Percentiles rank a stretch among this genome's conserved stretches.
Evolutionary conservation across 2,797 vertebrate genomes (phyloP).

Genomic region (Ficedula albicollis): DNA sequence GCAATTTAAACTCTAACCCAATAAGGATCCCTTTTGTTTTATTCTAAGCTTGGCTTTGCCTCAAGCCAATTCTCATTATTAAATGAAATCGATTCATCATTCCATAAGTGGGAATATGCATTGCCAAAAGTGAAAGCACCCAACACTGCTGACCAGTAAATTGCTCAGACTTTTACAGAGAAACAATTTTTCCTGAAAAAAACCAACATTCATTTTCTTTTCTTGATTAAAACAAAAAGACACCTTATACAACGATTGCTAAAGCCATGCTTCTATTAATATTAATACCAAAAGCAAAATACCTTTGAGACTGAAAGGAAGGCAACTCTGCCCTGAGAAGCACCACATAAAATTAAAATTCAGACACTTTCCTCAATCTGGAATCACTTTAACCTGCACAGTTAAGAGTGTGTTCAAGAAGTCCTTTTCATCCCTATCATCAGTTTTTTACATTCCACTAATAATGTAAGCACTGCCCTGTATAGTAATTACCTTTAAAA

Average conservation of each 20-base stretch:
- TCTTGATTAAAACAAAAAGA: neutral
- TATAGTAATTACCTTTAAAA: neutral
- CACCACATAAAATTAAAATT: constrained; percentile 38
- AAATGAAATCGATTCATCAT: constrained; percentile 27
- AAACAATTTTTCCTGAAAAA: neutral
- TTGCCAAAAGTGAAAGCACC: constrained; percentile 6
- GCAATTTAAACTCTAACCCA: constrained; percentile 5
- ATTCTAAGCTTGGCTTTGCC: neutral
- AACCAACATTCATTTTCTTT: neutral
- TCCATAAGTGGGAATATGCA: neutral
- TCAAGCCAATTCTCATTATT: constrained; percentile 30
- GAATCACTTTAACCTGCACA: neutral
- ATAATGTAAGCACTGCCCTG: neutral
- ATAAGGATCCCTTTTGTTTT: neutral
- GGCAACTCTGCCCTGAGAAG: neutral
- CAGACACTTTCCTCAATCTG: neutral
- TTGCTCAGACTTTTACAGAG: neutral
- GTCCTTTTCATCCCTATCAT: neutral
- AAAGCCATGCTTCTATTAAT: neutral
- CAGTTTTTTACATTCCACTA: constrained; percentile 17
- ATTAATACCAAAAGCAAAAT: neutral
- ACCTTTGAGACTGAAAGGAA: constrained; percentile 30
- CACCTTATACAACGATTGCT: neutral
- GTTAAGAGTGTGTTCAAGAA: neutral
- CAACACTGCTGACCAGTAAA: neutral